Conservation (phyloP, 2,113 vertebrate genomes). For the Oncorhynchus kisutch region DNA sequence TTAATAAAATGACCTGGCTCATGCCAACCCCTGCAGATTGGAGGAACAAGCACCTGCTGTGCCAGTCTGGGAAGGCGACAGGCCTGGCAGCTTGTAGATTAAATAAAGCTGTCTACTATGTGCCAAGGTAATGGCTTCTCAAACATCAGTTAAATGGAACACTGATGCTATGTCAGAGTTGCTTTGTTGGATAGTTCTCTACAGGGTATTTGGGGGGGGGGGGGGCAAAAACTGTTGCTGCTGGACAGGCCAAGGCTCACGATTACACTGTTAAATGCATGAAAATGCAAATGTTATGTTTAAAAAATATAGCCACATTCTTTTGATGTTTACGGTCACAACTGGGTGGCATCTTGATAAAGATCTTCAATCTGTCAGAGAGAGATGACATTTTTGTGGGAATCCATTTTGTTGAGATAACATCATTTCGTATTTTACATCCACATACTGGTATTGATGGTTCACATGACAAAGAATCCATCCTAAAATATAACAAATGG, state of each 20-base stretch:
- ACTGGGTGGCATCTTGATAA: constrained; percentile 30
- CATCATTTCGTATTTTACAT: constrained; percentile 52
- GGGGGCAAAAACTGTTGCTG: neutral
- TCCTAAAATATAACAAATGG: constrained; percentile 71
- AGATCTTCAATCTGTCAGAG: constrained; percentile 35
- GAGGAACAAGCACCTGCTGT: constrained; percentile 67
- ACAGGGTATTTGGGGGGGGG: neutral
- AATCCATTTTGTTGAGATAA: constrained; percentile 64
- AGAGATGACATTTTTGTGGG: constrained; percentile 35
- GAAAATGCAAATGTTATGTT: neutral
- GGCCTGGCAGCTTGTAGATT: constrained; percentile 69
- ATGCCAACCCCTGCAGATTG: constrained; percentile 61
- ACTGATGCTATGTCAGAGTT: constrained; percentile 62
- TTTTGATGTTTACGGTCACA: neutral
- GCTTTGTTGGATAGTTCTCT: constrained; percentile 56
- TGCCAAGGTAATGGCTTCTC: constrained; percentile 69
- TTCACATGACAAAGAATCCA: constrained; percentile 69
- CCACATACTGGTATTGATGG: constrained; percentile 43
- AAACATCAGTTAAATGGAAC: constrained; percentile 66
- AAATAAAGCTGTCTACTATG: constrained; percentile 71
- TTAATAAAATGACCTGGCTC: constrained; percentile 62
- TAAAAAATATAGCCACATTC: constrained; percentile 12
- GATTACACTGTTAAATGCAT: constrained; percentile 19
- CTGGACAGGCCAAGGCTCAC: neutral
- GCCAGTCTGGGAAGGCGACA: constrained; percentile 59